These are phyloP conservation scores for Alosa sapidissima DNA, from an alignment of 2,797 vertebrate genomes.

Conservation along the genomic window DNA sequence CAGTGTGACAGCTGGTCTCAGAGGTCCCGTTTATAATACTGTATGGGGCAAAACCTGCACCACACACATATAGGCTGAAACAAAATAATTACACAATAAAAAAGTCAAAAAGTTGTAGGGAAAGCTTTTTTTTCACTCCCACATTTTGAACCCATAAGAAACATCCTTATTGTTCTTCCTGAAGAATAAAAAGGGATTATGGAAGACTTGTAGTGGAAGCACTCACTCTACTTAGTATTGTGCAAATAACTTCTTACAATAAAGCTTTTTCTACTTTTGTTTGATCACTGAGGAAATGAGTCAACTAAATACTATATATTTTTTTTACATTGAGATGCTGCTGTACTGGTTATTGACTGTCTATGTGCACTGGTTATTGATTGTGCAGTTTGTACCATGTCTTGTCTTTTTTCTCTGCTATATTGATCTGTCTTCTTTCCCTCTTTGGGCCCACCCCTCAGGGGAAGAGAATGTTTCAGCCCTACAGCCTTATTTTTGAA, in stretches of 20 bases:
- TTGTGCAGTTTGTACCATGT: neutral
- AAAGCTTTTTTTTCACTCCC: no score
- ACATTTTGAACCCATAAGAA: neutral
- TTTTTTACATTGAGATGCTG: no score
- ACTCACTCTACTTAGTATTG: no score
- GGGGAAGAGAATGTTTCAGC: neutral
- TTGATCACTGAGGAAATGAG: neutral
- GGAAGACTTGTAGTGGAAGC: no score
- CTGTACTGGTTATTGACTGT: neutral
- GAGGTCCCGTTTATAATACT: neutral
- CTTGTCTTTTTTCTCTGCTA: neutral
- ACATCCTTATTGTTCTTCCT: neutral
- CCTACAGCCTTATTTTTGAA: neutral
- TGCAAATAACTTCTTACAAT: no score
- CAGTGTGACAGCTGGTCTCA: neutral
- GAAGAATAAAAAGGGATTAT: neutral
- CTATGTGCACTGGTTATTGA: neutral
- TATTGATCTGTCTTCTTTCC: neutral
- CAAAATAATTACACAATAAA: neutral
- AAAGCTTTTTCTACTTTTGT: no score
- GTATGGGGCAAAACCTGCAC: neutral
- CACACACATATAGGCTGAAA: neutral
- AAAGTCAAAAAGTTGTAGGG: no score
- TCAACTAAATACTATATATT: no score
- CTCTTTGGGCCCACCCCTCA: neutral